phyloP scores from a whole-genome alignment of 2,113 vertebrate species.

The Paramisgurnus dabryanus region DNA sequence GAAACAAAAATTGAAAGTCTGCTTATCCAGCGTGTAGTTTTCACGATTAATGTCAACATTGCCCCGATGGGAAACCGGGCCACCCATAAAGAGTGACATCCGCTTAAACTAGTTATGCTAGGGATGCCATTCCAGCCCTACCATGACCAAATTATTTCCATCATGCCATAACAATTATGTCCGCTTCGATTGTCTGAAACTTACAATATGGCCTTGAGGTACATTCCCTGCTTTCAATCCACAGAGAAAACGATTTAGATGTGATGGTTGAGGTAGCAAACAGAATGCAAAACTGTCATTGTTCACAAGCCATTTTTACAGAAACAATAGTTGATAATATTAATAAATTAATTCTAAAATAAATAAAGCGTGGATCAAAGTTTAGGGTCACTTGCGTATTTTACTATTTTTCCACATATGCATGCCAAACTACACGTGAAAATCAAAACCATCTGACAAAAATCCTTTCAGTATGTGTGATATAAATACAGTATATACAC shows the following conservation, averaged over 20 bases:
- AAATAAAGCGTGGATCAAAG: too few species aligned
- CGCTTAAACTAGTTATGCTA: slow-evolving; percentile 45
- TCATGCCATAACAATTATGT: slow-evolving; percentile 49
- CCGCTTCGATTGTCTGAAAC: slow-evolving; percentile 18
- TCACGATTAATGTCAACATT: slow-evolving; percentile 25
- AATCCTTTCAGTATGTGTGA: too few species aligned
- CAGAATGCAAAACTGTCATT: too few species aligned
- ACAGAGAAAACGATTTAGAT: background rate
- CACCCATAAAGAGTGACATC: slow-evolving; percentile 44
- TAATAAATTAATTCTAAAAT: too few species aligned
- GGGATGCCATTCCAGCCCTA: slow-evolving; percentile 22
- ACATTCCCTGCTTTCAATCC: background rate
- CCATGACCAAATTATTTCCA: slow-evolving; percentile 43
- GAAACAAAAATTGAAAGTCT: slow-evolving; percentile 31
- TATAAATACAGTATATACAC: too few species aligned
- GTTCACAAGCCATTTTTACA: too few species aligned
- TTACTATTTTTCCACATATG: too few species aligned
- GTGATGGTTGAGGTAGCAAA: background rate
- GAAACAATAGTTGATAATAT: too few species aligned
- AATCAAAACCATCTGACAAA: too few species aligned
- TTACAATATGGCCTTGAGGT: slow-evolving; percentile 25
- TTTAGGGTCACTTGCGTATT: too few species aligned
- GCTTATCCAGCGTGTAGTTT: slow-evolving; percentile 27
- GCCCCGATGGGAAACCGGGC: slow-evolving; percentile 37
- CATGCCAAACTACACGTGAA: too few species aligned